Evolutionary conservation across 2,888 invertebrate genomes (phyloP), one percentile per base, ranked within the genome.

Genomic region (Rotaria macrura): DNA sequence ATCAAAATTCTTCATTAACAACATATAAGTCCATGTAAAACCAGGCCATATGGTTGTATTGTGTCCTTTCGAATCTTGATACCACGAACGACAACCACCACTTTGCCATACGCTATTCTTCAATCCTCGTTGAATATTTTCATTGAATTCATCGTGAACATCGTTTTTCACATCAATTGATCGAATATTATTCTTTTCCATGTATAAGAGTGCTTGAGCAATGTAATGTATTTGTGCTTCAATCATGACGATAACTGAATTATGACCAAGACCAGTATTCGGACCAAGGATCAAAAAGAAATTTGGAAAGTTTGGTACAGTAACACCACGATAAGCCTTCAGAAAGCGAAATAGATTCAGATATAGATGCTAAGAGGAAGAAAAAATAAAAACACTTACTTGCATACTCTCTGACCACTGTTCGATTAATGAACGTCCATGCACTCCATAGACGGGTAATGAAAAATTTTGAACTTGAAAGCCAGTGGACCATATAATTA

Each of bases 341-440:
- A 65, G n/a, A n/a, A n/a, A n/a, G n/a, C n/a, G n/a, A n/a, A n/a
- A n/a, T n/a, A n/a, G n/a, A n/a, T n/a, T n/a, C n/a, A n/a, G n/a
- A n/a, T n/a, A n/a, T n/a, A n/a, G n/a, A n/a, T n/a, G n/a, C n/a
- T n/a, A n/a, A n/a, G 14, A 1, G 34, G 12, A 17, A 49, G 17
- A 49, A 14, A 47, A 47, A 47, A 12, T 14, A 49, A 4, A 17
- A 34, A 29, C 25, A 65, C 65, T 34, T 65, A 34, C 74, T 43
- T 79, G 74, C 74, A 79, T 79, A 0, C n/a, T 40, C n/a, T 79
- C 43, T 79, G 40, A 43, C 79, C 79, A 79, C 43, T 79, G 79
- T 9, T 79, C 79, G 0, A 3, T 3, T 2, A 79, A 5, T 43
- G n/a, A 6, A 2, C 10, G 23, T n/a, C 43, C 43, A n/a, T 79